These are phyloP conservation scores for Eulemur coronatus DNA, from an alignment of 2,797 vertebrate species.

Conservation along the genomic window DNA sequence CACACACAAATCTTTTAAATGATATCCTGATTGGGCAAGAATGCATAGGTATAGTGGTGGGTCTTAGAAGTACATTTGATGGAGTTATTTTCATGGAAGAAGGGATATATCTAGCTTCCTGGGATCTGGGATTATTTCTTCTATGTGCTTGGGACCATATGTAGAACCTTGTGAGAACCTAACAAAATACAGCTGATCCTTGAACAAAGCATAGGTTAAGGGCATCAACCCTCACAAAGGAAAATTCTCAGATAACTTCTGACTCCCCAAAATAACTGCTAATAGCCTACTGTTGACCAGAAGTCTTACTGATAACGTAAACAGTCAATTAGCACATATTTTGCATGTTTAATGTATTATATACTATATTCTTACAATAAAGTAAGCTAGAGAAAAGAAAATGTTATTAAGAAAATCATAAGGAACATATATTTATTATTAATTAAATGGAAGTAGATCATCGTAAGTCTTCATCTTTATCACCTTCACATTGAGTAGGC, in stretches of 20 bases:
- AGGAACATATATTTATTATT: neutral
- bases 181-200: neutral
- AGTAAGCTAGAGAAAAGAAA: neutral
- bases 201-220: neutral
- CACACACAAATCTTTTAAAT: neutral
- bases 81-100: neutral
- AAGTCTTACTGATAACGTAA: neutral
- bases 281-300: neutral
- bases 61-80: neutral
- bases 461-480: neutral
- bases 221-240: neutral
- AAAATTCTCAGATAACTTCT: neutral
- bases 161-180: neutral
- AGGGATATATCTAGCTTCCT: neutral
- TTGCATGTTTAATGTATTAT: neutral
- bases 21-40: neutral
- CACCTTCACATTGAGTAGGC: neutral
- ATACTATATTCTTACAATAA: neutral
- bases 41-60: neutral
- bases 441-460: neutral
- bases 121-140: neutral
- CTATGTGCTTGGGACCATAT: neutral
- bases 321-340: neutral
- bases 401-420: neutral
- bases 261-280: neutral